Evolutionary conservation across 2,113 vertebrate species (phyloP), one percentile per base, ranked within the genome.

Genomic region (Vimba vimba): DNA sequence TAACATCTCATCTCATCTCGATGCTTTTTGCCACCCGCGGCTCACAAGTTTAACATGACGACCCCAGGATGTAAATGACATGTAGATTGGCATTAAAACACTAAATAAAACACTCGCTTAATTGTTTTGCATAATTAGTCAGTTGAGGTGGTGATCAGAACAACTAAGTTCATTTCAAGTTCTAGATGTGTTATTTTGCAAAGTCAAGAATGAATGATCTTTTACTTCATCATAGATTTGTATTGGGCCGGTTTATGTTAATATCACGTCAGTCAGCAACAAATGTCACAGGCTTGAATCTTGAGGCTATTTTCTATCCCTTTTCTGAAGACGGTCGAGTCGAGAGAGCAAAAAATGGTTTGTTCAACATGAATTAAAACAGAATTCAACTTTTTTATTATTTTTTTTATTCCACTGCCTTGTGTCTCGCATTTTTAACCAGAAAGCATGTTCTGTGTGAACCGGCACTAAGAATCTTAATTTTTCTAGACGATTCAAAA

Each of bases 241-340:
- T 47, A 5, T 4, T 50, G 11, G 11, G 60, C n/a, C 4, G 5
- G 43, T 15, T 8, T 79, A 10, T 77, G 91, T 90, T 93, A 92
- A 91, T 75, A 87, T 79, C 78, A 80, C 43, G 5, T 47, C 33
- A 69, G 27, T 33, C 87, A 80, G 33, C 64, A 68, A 90, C 90
- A 93, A 93, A 94, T 93, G 92, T 88, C 93, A 92, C 64, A 82
- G 89, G 85, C 57, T 79, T 82, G 79, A 81, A 92, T 91, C 89
- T 1, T 90, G 78, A 78, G 92, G 91, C 74, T 91, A 92, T 94
- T 93, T 93, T 79, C 89, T 85, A 77, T 91, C 47, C 85, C 60
- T 73, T 89, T 43, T 75, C 15, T 3, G 36, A 30, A 71, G 6
- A 27, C 43, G 17, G 50, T 52, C 4, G 43, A 52, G 50, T 13